phyloP scores from a whole-genome alignment of 2,888 invertebrate species.

The Cremastobaeus sp. region DNA sequence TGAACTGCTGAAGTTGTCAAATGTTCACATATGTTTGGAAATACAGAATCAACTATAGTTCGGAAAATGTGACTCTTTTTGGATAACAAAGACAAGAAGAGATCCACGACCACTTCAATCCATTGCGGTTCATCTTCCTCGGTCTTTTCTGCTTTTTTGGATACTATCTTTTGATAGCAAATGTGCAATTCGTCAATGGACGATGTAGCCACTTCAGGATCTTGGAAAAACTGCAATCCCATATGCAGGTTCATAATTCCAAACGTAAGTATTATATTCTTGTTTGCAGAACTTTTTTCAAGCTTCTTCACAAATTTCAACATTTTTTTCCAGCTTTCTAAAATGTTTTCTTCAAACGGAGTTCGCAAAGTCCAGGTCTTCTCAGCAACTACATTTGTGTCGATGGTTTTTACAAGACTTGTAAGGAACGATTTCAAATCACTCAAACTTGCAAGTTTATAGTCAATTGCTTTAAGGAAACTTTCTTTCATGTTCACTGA shows the following conservation, averaged over 20 bases:
- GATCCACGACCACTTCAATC: slow-evolving; percentile 91
- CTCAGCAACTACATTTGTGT: slow-evolving; percentile 78
- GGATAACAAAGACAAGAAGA: slow-evolving; percentile 87
- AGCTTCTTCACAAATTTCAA: slow-evolving; percentile 80
- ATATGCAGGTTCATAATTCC: slow-evolving; percentile 85
- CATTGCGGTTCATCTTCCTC: slow-evolving; percentile 84
- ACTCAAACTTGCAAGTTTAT: slow-evolving; percentile 83
- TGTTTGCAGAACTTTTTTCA: slow-evolving; percentile 79
- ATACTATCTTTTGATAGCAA: slow-evolving; percentile 82
- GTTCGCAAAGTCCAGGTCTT: slow-evolving; percentile 79
- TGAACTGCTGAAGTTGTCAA: slow-evolving; percentile 84
- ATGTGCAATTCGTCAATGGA: slow-evolving; percentile 86
- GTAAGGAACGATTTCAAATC: slow-evolving; percentile 82
- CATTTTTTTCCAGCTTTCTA: slow-evolving; percentile 83
- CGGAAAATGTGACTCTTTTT: slow-evolving; percentile 86
- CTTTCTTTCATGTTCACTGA: slow-evolving; percentile 83
- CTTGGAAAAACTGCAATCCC: slow-evolving; percentile 85
- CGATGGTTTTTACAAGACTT: slow-evolving; percentile 81
- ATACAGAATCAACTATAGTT: slow-evolving; percentile 86
- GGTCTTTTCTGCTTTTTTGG: slow-evolving; percentile 69
- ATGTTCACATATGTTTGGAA: slow-evolving; percentile 86
- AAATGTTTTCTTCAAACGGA: slow-evolving; percentile 81
- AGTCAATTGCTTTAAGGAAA: slow-evolving; percentile 85
- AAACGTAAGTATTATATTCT: slow-evolving; percentile 83
- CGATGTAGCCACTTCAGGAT: slow-evolving; percentile 84